A percentile compares a stretch with the other conserved stretches of the same genome.
These are phyloP conservation scores for Cecropterus lyciades DNA, from an alignment of 1,140 invertebrate species.

Conservation along the genomic window DNA sequence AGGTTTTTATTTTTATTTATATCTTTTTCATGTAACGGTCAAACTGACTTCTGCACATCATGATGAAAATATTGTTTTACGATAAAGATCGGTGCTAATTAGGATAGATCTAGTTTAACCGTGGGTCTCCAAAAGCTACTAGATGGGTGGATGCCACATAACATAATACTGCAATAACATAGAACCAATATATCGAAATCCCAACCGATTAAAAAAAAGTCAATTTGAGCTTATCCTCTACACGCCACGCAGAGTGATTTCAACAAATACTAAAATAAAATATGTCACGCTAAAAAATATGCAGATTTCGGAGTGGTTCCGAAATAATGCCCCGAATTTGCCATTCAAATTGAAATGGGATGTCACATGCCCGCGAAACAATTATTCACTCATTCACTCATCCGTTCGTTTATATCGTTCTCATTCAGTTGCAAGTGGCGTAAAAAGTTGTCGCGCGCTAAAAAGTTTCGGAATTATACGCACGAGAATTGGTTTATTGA, in stretches of 20 bases:
- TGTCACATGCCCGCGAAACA: constrained; percentile 58
- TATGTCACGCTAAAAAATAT: constrained; percentile 54
- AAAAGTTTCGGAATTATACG: constrained; percentile 22
- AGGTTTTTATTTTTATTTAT: too few relatives aligned
- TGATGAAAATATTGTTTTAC: too few relatives aligned
- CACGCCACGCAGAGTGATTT: constrained; percentile 39
- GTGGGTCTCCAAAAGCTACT: too few relatives aligned
- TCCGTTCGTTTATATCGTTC: constrained; percentile 34
- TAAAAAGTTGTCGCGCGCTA: constrained; percentile 29
- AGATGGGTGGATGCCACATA: too few relatives aligned
- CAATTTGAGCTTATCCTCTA: constrained; percentile 29
- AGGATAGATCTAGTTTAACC: too few relatives aligned
- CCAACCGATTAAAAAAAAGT: constrained; percentile 27
- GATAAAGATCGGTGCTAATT: too few relatives aligned
- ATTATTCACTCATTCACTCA: constrained; percentile 57
- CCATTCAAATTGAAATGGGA: constrained; percentile 69
- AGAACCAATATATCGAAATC: constrained; percentile 5
- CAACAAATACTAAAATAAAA: constrained; percentile 48
- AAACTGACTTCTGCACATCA: too few relatives aligned
- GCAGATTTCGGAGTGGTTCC: constrained; percentile 54
- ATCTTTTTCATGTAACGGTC: too few relatives aligned
- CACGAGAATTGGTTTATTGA: constrained; percentile 18
- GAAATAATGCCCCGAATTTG: constrained; percentile 67
- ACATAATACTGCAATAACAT: neutral
- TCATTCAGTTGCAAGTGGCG: constrained; percentile 32